These are phyloP conservation scores for Eulemur macaco DNA, from an alignment of 2,113 vertebrate species.

Conservation along the genomic window DNA sequence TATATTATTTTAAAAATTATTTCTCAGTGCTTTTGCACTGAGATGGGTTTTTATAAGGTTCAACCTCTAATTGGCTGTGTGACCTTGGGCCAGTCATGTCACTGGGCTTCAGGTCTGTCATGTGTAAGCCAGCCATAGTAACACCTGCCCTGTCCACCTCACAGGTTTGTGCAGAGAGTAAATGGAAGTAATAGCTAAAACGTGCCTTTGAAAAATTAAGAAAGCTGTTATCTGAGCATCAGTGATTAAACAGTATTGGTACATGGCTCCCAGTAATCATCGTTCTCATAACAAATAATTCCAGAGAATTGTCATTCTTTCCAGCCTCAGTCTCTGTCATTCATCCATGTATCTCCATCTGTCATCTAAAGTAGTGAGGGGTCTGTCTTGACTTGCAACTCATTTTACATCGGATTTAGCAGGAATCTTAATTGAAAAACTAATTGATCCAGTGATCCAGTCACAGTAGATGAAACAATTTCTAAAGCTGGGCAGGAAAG, in stretches of 20 bases:
- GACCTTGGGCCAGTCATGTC: not conserved
- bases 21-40: not conserved
- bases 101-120: not conserved
- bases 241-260: constrained; percentile 20
- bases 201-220: constrained; percentile 23
- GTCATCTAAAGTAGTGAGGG: not conserved
- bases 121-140: constrained; percentile 26
- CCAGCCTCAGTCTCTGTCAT: constrained; percentile 11
- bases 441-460: constrained; percentile 42
- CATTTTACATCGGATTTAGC: constrained; percentile 45
- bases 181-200: constrained; percentile 49
- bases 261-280: constrained; percentile 1
- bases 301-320: constrained; percentile 23
- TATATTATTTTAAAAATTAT: not conserved
- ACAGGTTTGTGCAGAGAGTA: not conserved
- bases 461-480: constrained; percentile 54
- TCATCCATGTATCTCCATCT: not conserved
- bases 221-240: constrained; percentile 6
- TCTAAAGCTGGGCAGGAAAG: constrained; percentile 46
- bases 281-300: not conserved
- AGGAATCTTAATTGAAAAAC: constrained; percentile 54
- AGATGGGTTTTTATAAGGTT: not conserved
- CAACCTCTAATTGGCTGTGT: not conserved
- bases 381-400: constrained; percentile 38
- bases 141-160: not conserved